phyloP scores from a whole-genome alignment of 2,797 vertebrate genomes.

The Sebastes oblongus region DNA sequence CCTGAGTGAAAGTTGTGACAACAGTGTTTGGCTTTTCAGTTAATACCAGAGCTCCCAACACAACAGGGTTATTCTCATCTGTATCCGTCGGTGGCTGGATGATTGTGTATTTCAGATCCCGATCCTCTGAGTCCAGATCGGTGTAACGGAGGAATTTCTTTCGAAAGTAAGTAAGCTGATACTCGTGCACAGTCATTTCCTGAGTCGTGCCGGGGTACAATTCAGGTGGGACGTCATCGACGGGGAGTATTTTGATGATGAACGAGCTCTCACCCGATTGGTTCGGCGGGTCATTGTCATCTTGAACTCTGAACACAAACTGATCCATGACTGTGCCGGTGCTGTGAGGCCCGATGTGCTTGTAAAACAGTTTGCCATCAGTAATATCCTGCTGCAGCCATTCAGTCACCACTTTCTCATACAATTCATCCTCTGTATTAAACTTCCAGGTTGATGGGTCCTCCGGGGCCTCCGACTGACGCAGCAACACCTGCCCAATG shows the following conservation, averaged over 20 bases:
- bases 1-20: constrained; percentile 92
- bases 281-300: constrained; percentile 96
- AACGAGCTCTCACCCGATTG: constrained; percentile 87
- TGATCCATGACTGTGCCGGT: constrained; percentile 88
- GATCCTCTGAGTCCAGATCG: constrained; percentile 93
- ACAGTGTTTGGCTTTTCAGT: constrained; percentile 87
- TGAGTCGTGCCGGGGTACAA: constrained; percentile 86
- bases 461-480: constrained; percentile 88
- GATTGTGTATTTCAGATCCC: constrained; percentile 90
- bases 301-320: constrained; percentile 89
- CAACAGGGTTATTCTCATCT: constrained; percentile 88
- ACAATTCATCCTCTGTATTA: constrained; percentile 83
- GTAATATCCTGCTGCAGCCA: constrained; percentile 93
- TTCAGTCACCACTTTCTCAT: constrained; percentile 89
- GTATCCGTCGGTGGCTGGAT: constrained; percentile 89
- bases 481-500: constrained; percentile 87
- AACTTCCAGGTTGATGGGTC: constrained; percentile 88
- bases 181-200: constrained; percentile 93
- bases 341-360: constrained; percentile 89
- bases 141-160: constrained; percentile 93
- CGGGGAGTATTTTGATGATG: constrained; percentile 87
- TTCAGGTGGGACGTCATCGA: constrained; percentile 92
- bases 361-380: constrained; percentile 91
- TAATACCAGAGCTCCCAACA: constrained; percentile 88
- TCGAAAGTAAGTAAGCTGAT: constrained; percentile 88